Conservation (phyloP, 2,888 invertebrate genomes). For the Nemotelus pantherinus region DNA sequence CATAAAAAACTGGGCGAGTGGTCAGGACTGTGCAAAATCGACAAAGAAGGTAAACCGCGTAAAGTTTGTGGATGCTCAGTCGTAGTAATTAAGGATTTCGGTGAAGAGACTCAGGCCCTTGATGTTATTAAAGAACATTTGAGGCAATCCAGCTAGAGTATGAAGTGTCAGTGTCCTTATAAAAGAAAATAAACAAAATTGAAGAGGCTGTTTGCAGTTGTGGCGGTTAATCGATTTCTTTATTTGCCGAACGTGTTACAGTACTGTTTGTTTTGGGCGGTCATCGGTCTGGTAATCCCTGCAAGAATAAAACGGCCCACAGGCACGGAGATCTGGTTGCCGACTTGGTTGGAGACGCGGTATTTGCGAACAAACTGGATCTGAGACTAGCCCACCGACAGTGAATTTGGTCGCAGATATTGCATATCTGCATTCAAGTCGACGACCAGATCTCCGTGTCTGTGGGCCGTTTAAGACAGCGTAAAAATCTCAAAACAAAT, state of each 20-base stretch:
- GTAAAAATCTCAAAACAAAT: not conserved
- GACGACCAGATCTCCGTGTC: too few species aligned
- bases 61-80: conserved; percentile 99
- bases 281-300: conserved; percentile 87
- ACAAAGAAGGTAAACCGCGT: conserved; percentile 98
- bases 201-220: not conserved
- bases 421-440: too few species aligned
- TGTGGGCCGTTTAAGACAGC: not conserved
- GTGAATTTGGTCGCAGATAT: too few species aligned
- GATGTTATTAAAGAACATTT: conserved; percentile 96
- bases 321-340: too few species aligned
- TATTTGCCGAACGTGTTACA: not conserved
- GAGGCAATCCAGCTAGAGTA: conserved; percentile 76
- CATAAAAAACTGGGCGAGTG: conserved; percentile 99
- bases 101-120: conserved; percentile 95
- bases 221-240: not conserved
- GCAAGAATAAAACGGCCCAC: not conserved
- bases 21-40: conserved; percentile 99
- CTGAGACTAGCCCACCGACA: too few species aligned
- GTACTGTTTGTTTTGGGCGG: conserved; percentile 71
- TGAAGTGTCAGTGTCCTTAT: conserved; percentile 18
- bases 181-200: conserved; percentile 22
- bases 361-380: too few species aligned
- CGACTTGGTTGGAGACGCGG: too few species aligned
- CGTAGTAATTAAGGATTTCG: conserved; percentile 98